Base-by-base conservation (phyloP, 2,113 vertebrate species). In the Sorex araneus region DNA sequence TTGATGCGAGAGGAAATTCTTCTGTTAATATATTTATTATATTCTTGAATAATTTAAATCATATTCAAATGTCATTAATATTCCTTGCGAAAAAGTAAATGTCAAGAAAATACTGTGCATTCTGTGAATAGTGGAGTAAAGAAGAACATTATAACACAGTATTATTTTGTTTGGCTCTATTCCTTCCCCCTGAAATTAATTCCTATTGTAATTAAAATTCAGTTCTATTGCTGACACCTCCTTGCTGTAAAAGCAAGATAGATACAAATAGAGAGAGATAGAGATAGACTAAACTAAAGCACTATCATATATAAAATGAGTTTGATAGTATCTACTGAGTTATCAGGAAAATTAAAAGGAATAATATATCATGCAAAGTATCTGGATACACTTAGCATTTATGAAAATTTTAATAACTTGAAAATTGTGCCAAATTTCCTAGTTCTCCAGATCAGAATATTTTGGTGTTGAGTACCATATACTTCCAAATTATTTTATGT, bases 31-130 rank as follows among this genome's bases (percentile, higher is more conserved):
- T 75, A 18, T 43, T 74, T 32, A 23, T 81, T 15, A 71, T 32
- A 75, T 76, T 94, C 60, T 78, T 82, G 45, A 25, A 75, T 76
- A 10, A 64, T 74, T 47, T 54, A 60, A 74, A 18, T 64, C 28
- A 74, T 30, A 57, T 45, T 75, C 60, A 84, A 70, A 80, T 90
- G 70, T 73, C 47, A 70, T 28, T 47, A 67, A 30, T 74, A 7
- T 88, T 81, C 71, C 34, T 21, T 78, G 28, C 10, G 47, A 50
- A 50, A 85, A 84, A 75, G 4, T 36, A 45, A 70, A 86, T 69
- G 30, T n/a, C 23, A 84, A 66, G 3, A 80, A 74, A 82, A 54
- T 32, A 36, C 15, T 8, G 54, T 25, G 60, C 7, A 1, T 45
- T 93, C n/a, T 18, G 5, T 76, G 30, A 23, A 19, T 8, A 6